phyloP scores from a whole-genome alignment of 2,888 invertebrate species.

The Cabera pusaria region DNA sequence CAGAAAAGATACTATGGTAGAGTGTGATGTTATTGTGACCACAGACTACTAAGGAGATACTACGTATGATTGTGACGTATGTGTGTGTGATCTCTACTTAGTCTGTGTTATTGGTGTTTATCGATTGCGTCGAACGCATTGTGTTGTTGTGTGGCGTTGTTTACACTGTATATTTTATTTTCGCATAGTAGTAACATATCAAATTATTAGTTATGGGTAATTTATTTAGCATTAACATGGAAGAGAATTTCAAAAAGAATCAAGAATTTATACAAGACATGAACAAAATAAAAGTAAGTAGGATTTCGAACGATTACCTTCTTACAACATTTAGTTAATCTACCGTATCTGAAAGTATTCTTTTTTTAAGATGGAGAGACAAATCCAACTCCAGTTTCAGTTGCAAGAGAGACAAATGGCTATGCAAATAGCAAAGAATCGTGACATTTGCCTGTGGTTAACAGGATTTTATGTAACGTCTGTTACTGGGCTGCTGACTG shows the following conservation, averaged over 20 bases:
- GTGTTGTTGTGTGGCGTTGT: slow-evolving; percentile 7
- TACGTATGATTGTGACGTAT: no score
- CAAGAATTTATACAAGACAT: slow-evolving; percentile 87
- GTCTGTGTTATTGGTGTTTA: no score
- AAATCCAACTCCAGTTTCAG: slow-evolving; percentile 91
- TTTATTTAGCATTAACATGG: slow-evolving; percentile 82
- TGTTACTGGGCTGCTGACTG: slow-evolving; percentile 75
- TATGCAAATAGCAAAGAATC: slow-evolving; percentile 86
- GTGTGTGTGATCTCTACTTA: no score
- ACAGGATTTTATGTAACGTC: slow-evolving; percentile 86
- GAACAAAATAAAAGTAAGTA: slow-evolving; percentile 85
- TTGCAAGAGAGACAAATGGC: slow-evolving; percentile 90
- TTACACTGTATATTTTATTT: slow-evolving; percentile 4
- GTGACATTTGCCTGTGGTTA: slow-evolving; percentile 90
- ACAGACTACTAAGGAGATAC: no score
- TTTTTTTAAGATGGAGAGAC: slow-evolving; percentile 86
- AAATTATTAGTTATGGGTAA: slow-evolving; percentile 80
- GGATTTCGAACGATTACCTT: no score
- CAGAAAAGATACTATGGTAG: no score
- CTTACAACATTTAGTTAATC: no score
- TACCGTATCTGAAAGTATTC: no score
- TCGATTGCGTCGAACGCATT: slow-evolving; percentile 9
- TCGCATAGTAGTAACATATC: slow-evolving; percentile 5
- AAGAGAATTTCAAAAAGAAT: slow-evolving; percentile 87
- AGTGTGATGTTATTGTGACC: no score